Conservation (phyloP, 2,113 vertebrate species). For the Heptranchias perlo region DNA sequence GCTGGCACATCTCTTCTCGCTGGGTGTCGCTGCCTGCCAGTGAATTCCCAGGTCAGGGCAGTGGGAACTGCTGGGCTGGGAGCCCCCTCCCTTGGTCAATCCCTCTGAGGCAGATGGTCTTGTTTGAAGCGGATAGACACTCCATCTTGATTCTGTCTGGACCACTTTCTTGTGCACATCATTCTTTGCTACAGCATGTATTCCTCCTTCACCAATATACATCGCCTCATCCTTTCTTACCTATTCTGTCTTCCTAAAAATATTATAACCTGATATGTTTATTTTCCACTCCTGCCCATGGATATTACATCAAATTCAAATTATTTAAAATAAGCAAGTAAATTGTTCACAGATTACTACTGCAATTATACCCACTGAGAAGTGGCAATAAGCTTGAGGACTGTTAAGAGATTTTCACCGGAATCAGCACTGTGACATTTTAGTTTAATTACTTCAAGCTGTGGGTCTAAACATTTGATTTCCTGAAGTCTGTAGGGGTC, state of each 20-base stretch:
- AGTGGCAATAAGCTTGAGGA: neutral
- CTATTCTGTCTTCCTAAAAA: neutral
- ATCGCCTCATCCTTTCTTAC: neutral
- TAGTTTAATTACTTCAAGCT: constrained; percentile 35
- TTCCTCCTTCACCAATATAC: too few species aligned
- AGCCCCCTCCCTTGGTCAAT: too few species aligned
- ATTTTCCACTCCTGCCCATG: neutral
- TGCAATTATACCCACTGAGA: constrained; percentile 28
- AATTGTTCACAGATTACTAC: constrained; percentile 10
- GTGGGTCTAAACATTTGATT: constrained; percentile 22
- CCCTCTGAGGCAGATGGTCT: too few species aligned
- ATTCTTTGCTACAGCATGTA: neutral
- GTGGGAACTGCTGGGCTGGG: too few species aligned
- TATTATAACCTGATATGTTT: neutral
- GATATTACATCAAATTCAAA: constrained; percentile 2
- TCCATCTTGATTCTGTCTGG: too few species aligned
- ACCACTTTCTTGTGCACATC: too few species aligned
- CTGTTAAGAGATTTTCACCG: neutral
- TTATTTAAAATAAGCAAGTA: constrained; percentile 20
- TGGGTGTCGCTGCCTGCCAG: too few species aligned
- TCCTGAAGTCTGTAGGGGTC: neutral
- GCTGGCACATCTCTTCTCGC: too few species aligned
- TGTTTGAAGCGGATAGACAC: too few species aligned
- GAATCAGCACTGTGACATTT: constrained; percentile 32
- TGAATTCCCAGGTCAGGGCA: too few species aligned